phyloP scores from a whole-genome alignment of 2,888 invertebrate species.

The Nycteola revayana region DNA sequence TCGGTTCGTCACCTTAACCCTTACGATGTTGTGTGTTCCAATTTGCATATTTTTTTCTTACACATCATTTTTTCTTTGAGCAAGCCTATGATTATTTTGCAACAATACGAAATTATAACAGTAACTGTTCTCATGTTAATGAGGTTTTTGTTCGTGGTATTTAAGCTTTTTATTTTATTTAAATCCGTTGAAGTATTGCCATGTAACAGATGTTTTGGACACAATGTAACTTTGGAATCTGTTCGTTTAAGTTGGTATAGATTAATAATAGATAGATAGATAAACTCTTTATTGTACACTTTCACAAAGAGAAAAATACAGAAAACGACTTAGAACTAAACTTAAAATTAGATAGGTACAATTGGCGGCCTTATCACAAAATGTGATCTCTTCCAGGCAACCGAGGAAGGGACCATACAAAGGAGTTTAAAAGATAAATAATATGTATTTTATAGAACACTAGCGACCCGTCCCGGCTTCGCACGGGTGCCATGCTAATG shows the following conservation, averaged over 20 bases:
- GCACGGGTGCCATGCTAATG: too few species aligned
- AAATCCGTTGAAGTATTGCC: constrained; percentile 38
- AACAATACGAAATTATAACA: constrained; percentile 65
- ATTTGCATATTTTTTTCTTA: constrained; percentile 55
- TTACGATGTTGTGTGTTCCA: constrained; percentile 38
- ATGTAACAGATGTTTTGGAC: constrained; percentile 43
- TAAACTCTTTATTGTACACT: too few species aligned
- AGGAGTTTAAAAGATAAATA: too few species aligned
- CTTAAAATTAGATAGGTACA: too few species aligned
- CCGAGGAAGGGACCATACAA: too few species aligned
- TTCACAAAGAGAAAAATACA: too few species aligned
- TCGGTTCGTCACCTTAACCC: constrained; percentile 41
- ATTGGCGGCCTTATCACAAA: too few species aligned
- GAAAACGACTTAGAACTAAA: too few species aligned
- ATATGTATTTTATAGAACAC: too few species aligned
- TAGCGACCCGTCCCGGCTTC: too few species aligned
- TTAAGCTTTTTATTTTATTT: constrained; percentile 31
- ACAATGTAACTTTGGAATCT: constrained; percentile 24
- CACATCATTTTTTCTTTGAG: constrained; percentile 42
- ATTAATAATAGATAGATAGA: too few species aligned
- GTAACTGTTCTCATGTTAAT: constrained; percentile 69
- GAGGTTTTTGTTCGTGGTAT: constrained; percentile 53
- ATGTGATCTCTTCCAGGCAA: too few species aligned
- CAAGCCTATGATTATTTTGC: constrained; percentile 50
- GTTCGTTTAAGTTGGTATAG: constrained; percentile 11